Conservation (phyloP, 2,797 vertebrate species). For the Graptemys geographica region DNA sequence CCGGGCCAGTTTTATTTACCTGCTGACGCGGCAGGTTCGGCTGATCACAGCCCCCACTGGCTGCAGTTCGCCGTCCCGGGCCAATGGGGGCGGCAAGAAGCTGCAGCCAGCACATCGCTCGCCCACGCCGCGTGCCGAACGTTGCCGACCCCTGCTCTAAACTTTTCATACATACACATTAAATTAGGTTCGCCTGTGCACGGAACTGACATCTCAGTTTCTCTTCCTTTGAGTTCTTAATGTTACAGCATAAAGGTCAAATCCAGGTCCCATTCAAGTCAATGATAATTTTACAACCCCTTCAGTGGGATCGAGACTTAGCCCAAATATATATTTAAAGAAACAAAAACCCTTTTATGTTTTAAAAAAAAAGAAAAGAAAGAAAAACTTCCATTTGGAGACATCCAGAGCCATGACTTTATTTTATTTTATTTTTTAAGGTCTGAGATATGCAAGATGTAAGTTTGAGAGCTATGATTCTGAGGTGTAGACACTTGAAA, state of each 20-base stretch:
- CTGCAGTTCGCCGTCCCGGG: too few relatives aligned
- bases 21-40: too few relatives aligned
- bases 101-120: too few relatives aligned
- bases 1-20: too few relatives aligned
- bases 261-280: neutral
- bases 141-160: neutral
- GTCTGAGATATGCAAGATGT: neutral
- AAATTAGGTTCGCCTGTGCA: neutral
- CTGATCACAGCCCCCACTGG: too few relatives aligned
- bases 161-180: neutral
- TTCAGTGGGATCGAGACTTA: neutral
- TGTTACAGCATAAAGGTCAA: neutral
- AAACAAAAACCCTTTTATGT: neutral
- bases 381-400: too few relatives aligned
- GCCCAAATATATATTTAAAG: neutral
- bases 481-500: neutral
- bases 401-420: too few relatives aligned
- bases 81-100: too few relatives aligned
- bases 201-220: neutral
- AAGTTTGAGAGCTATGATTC: neutral
- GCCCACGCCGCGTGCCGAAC: too few relatives aligned
- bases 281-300: neutral
- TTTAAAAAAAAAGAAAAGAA: neutral
- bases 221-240: neutral
- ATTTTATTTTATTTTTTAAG: too few relatives aligned